Evolutionary conservation across 2,888 invertebrate species (phyloP), one percentile per base, ranked within the genome.

Genomic region (Chalcosyrphus nemorum): DNA sequence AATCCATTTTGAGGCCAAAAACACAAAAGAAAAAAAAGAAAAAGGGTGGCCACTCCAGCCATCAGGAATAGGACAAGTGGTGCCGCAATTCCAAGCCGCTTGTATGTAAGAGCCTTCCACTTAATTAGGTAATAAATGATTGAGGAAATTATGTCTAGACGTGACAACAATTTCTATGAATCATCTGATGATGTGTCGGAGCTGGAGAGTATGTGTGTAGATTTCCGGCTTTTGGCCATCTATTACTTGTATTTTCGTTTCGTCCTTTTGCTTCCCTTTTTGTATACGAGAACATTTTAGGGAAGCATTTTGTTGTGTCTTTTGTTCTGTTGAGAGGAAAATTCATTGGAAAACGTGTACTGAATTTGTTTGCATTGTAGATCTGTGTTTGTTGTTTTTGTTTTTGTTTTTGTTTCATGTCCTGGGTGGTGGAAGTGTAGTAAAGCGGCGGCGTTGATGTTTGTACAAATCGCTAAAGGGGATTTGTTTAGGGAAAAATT

Each of bases 101-200:
- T 11, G 13, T 52, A 35, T 63, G 35, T 68, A 75, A 74, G 65
- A 70, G 80, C 89, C n/a, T 90, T 90, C 90, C 90, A 90, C 90
- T 90, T 91, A 91, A 91, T 91, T 91, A 90, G 89, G 89, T 90
- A 90, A 90, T 91, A 90, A 90, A 91, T 90, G 91, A 90, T 90
- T 90, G 91, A 90, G 89, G 90, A 91, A 90, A 91, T 91, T 90
- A 91, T 90, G 90, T 91, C 90, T 91, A 90, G 91, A 91, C 91
- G 91, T 91, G 91, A 91, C 90, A 88, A 87, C 88, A 89, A 91
- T 90, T 89, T 87, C 88, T 88, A 90, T 89, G 87, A 86, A 86
- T 81, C 81, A 80, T 72, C 57, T 77, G 66, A 50, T 54, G 43
- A 54, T 75, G 65, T 47, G 54, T 68, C 29, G 38, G 59, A 27